A percentile compares a stretch with the other conserved stretches of the same genome.
These are phyloP conservation scores for Tinea trinotella DNA, from an alignment of 2,888 invertebrate genomes.

Conservation along the genomic window DNA sequence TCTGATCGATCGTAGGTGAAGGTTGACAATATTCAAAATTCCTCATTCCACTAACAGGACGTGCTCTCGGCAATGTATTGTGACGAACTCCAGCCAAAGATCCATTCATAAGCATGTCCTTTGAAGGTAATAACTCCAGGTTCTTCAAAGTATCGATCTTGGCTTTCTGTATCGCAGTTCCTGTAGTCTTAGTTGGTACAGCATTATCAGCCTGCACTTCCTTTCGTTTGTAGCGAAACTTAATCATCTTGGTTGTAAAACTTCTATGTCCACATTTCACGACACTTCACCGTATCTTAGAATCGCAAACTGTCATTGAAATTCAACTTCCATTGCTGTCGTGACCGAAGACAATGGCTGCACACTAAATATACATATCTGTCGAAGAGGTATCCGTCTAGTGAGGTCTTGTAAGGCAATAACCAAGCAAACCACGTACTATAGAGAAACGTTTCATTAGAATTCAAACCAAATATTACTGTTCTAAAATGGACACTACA, in stretches of 20 bases:
- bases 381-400: conserved; percentile 30
- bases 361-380: conserved; percentile 50
- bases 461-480: conserved; percentile 35
- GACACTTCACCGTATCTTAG: conserved; percentile 17
- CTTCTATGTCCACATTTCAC: conserved; percentile 40
- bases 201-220: conserved; percentile 50
- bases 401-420: conserved; percentile 51
- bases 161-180: conserved; percentile 58
- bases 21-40: conserved; percentile 25
- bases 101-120: conserved; percentile 54
- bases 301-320: conserved; percentile 28
- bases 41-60: conserved; percentile 43
- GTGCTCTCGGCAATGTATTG: conserved; percentile 57
- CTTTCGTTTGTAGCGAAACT: conserved; percentile 78
- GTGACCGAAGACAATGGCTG: conserved; percentile 49
- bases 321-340: conserved; percentile 43
- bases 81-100: conserved; percentile 55
- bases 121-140: conserved; percentile 58
- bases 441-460: conserved; percentile 46
- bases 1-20: conserved; percentile 34
- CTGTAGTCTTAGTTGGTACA: conserved; percentile 30
- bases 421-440: conserved; percentile 58
- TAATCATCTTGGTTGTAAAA: conserved; percentile 67
- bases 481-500: conserved; percentile 12
- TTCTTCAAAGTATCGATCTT: conserved; percentile 60